Conservation (phyloP, 64 coral and sea anemone genomes). For the Dendronephthya gigantea region DNA sequence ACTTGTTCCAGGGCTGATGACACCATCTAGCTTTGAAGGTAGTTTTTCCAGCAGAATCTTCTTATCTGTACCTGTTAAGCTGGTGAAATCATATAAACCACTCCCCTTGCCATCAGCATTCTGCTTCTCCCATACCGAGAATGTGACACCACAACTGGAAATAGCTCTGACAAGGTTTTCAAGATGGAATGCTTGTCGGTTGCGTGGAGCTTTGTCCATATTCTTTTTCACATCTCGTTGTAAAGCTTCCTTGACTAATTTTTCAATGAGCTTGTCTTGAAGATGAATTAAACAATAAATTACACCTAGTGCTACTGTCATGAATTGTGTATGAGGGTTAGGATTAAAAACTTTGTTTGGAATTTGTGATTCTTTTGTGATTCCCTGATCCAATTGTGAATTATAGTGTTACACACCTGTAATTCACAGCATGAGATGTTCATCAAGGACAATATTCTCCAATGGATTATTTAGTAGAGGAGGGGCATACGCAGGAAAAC, state of each 20-base stretch:
- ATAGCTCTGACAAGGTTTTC: neutral
- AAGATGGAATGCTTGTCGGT: neutral
- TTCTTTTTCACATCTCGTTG: slow-evolving; percentile 24
- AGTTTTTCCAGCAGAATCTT: neutral
- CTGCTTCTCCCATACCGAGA: neutral
- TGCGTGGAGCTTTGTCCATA: slow-evolving; percentile 27
- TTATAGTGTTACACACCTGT: neutral
- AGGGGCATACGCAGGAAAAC: neutral
- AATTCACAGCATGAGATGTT: neutral
- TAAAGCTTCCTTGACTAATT: slow-evolving; percentile 17
- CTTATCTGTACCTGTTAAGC: neutral
- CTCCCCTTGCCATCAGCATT: neutral
- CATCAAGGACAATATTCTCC: slow-evolving; percentile 10
- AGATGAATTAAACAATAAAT: neutral
- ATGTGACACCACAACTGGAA: neutral
- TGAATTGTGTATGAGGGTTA: neutral
- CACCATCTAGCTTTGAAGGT: neutral
- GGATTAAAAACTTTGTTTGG: neutral
- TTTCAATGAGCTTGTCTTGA: slow-evolving; percentile 48
- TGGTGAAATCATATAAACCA: neutral
- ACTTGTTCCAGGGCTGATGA: neutral
- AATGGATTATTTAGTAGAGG: neutral
- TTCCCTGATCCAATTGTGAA: neutral
- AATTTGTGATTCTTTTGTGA: neutral
- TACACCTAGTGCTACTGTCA: neutral